These are phyloP conservation scores for Urechis unicinctus DNA, from an alignment of 2,888 invertebrate species.

Conservation along the genomic window DNA sequence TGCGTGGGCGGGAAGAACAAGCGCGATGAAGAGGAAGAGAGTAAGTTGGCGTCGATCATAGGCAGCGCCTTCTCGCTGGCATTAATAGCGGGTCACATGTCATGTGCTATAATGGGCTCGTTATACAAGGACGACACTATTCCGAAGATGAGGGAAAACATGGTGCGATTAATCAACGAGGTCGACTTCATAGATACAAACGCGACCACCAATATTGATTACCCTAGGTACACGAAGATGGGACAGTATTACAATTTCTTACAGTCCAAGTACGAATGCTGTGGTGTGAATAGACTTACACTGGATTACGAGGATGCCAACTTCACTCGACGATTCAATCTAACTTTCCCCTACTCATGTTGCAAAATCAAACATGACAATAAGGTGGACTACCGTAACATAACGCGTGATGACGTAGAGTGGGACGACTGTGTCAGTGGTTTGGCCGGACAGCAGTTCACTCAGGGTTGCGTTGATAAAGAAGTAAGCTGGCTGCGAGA, in stretches of 20 bases:
- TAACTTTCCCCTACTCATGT: not conserved
- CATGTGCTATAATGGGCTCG: not conserved
- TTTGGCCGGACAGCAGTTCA: not conserved
- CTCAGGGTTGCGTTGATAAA: not conserved
- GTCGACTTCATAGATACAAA: not conserved
- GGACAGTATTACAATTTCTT: not conserved
- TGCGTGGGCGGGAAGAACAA: not conserved
- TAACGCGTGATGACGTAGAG: not conserved
- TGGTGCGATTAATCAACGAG: not conserved
- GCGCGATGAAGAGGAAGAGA: not conserved
- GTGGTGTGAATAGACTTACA: not conserved
- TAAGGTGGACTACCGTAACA: not conserved
- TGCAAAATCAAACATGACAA: not conserved
- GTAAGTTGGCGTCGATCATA: not conserved
- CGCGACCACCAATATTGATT: not conserved
- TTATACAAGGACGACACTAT: not conserved
- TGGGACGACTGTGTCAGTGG: not conserved
- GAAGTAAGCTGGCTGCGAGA: not conserved
- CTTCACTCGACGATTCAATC: not conserved
- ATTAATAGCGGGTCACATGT: not conserved
- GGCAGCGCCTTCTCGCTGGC: not conserved
- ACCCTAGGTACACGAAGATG: not conserved
- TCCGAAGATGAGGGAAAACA: not conserved
- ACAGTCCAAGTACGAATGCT: not conserved
- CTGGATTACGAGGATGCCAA: not conserved